A percentile compares a stretch with the other conserved stretches of the same genome.
These are phyloP conservation scores for Sarotherodon lohbergeri DNA, from an alignment of 2,113 vertebrate species.

Conservation along the genomic window DNA sequence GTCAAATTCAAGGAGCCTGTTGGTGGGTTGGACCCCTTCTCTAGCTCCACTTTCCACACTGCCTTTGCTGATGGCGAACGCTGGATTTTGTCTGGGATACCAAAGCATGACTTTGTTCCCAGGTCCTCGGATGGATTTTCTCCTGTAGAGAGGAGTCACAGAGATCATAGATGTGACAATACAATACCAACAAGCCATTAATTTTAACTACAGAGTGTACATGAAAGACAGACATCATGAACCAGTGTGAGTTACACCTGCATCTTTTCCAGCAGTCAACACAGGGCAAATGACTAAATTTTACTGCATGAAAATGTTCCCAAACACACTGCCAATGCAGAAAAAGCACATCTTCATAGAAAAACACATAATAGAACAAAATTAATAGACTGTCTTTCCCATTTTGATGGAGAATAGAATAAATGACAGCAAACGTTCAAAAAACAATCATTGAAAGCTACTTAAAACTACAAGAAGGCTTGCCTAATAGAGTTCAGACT, in stretches of 20 bases:
- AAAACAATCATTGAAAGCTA: neutral
- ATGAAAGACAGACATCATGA: neutral
- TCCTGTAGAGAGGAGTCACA: constrained; percentile 50
- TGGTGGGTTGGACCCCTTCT: neutral
- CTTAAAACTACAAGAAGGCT: neutral
- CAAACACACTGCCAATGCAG: neutral
- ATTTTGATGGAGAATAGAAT: neutral
- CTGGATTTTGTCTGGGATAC: constrained; percentile 19
- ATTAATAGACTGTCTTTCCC: neutral
- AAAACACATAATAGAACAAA: neutral
- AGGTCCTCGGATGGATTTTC: constrained; percentile 42
- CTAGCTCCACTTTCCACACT: constrained; percentile 68
- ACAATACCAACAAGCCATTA: neutral
- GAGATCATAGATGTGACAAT: neutral
- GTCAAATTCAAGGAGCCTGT: constrained; percentile 46
- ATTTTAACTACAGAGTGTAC: neutral
- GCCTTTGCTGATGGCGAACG: constrained; percentile 4
- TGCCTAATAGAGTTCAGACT: neutral
- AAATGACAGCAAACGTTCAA: neutral
- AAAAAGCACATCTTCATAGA: neutral
- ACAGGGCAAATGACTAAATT: neutral
- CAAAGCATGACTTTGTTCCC: constrained; percentile 62
- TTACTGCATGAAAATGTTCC: neutral
- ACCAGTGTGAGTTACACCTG: neutral
- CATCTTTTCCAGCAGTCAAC: neutral